These are phyloP conservation scores for Pectinophora gossypiella DNA, from an alignment of 1,140 invertebrate species.

Conservation along the genomic window DNA sequence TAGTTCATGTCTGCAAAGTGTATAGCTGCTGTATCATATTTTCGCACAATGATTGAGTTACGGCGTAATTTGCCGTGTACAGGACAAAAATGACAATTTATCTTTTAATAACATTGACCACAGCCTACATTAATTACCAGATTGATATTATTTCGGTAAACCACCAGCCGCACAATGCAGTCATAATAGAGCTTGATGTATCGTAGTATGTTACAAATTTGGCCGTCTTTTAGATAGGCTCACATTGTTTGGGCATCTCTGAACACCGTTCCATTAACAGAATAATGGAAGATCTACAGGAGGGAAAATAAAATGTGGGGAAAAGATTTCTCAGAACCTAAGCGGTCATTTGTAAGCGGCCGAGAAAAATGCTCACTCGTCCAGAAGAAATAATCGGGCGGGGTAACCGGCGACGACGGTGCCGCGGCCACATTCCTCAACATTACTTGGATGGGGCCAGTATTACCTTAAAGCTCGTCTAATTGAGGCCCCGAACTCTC, in stretches of 20 bases:
- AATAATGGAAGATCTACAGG: slow-evolving; percentile 54
- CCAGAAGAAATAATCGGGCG: slow-evolving; percentile 57
- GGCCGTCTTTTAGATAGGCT: slow-evolving; percentile 33
- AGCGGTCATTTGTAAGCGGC: slow-evolving; percentile 64
- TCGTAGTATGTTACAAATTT: slow-evolving; percentile 25
- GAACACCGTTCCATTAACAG: slow-evolving; percentile 59
- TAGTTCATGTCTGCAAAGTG: too few relatives aligned
- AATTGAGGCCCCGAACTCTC: slow-evolving; percentile 15
- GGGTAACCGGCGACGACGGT: background rate
- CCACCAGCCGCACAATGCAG: background rate
- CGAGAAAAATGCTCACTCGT: slow-evolving; percentile 60
- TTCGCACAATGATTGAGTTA: too few relatives aligned
- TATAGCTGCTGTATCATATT: too few relatives aligned
- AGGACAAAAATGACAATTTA: too few relatives aligned
- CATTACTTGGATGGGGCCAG: background rate
- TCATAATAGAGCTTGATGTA: slow-evolving; percentile 3
- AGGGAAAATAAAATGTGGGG: slow-evolving; percentile 49
- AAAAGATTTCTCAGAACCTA: slow-evolving; percentile 49
- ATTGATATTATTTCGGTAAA: background rate
- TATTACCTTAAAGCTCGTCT: slow-evolving; percentile 5
- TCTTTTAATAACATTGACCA: too few relatives aligned
- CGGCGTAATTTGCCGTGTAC: too few relatives aligned
- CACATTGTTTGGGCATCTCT: slow-evolving; percentile 47
- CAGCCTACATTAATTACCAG: too few relatives aligned
- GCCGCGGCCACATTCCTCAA: slow-evolving; percentile 10